Conservation (phyloP, 2,113 vertebrate genomes). For the Mystacornis crossleyi region DNA sequence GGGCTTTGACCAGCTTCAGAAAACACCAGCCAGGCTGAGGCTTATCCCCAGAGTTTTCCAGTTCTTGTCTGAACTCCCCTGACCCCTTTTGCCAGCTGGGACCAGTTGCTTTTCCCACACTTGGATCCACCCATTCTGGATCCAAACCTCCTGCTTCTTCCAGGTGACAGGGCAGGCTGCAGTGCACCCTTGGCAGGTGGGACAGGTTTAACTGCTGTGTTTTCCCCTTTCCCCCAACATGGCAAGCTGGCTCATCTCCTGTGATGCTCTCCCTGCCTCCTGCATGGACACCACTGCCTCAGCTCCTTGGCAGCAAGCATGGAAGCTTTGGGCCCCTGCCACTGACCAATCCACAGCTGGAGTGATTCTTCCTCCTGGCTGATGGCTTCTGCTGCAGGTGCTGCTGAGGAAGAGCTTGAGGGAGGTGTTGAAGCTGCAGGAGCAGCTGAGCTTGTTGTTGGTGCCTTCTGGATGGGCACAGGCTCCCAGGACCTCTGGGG, state of each 20-base stretch:
- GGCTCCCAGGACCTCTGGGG: not conserved
- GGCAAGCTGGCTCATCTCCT: not conserved
- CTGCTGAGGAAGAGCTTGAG: not conserved
- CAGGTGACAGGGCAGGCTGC: not conserved
- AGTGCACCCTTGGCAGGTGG: not conserved
- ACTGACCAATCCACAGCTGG: not conserved
- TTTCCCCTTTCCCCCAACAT: not conserved
- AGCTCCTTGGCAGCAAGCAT: not conserved
- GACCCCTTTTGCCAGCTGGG: not conserved
- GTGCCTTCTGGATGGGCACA: not conserved
- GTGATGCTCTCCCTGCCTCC: not conserved
- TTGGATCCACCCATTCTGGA: not conserved
- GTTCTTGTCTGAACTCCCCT: not conserved
- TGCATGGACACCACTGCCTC: not conserved
- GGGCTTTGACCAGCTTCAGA: not conserved
- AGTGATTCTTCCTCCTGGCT: not conserved
- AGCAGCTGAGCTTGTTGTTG: not conserved
- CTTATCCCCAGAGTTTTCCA: not conserved
- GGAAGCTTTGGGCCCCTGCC: not conserved
- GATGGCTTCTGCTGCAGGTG: not conserved
- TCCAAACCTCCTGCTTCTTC: not conserved
- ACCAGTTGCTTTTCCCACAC: not conserved
- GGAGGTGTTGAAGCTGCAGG: not conserved
- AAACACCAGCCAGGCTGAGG: not conserved
- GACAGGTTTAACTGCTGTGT: not conserved